phyloP scores from a whole-genome alignment of 2,888 invertebrate species.

The Andrena haemorrhoa region DNA sequence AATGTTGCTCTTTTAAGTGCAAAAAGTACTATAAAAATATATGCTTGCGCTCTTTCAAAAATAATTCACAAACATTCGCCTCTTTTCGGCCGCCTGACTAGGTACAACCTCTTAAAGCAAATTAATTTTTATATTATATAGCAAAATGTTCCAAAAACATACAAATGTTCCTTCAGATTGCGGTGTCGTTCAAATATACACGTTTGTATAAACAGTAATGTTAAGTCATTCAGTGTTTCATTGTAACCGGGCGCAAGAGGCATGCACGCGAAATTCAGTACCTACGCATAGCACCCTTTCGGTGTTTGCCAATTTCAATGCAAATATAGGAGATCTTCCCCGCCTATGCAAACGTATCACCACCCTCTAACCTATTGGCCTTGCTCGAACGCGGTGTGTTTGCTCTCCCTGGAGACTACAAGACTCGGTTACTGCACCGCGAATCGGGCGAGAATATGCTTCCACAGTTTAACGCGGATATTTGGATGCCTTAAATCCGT shows the following conservation, averaged over 20 bases:
- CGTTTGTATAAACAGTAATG: constrained; percentile 22
- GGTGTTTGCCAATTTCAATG: constrained; percentile 79
- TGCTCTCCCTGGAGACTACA: constrained; percentile 56
- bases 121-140: too few relatives aligned
- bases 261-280: constrained; percentile 39
- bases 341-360: constrained; percentile 73
- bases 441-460: constrained; percentile 44
- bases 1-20: too few relatives aligned
- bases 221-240: constrained; percentile 43
- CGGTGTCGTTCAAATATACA: not conserved
- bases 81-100: too few relatives aligned
- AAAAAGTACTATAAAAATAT: too few relatives aligned
- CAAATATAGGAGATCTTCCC: constrained; percentile 76
- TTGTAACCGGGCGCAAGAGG: constrained; percentile 39
- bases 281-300: constrained; percentile 32
- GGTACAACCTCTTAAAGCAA: too few relatives aligned
- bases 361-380: constrained; percentile 65
- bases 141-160: too few relatives aligned
- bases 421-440: constrained; percentile 31
- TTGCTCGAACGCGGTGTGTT: constrained; percentile 61
- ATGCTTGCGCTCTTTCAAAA: too few relatives aligned
- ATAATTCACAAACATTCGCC: too few relatives aligned
- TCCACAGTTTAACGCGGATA: constrained; percentile 39
- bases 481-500: constrained; percentile 24
- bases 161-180: too few relatives aligned